These are phyloP conservation scores for Pantala flavescens DNA, from an alignment of 1,140 invertebrate genomes.

Conservation along the genomic window DNA sequence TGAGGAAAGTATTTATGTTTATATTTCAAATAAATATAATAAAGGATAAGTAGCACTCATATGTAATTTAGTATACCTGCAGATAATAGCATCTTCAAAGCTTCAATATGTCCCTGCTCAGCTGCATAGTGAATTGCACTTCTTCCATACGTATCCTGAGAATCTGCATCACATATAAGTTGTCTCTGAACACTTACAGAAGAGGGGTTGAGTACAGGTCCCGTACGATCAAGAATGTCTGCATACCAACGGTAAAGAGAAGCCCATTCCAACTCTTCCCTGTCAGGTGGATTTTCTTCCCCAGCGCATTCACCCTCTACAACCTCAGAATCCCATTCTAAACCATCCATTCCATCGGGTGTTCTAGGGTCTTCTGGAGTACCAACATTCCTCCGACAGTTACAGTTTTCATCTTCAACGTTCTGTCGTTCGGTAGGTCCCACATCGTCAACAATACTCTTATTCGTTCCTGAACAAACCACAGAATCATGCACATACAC, in stretches of 20 bases:
- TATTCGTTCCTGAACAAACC: background rate
- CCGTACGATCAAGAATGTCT: constrained; percentile 41
- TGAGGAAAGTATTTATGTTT: too few species aligned
- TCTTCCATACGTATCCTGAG: constrained; percentile 40
- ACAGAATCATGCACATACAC: constrained; percentile 1
- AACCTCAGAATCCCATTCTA: constrained; percentile 48
- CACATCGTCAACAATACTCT: background rate
- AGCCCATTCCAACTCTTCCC: constrained; percentile 26
- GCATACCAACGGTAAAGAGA: constrained; percentile 38
- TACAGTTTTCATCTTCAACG: constrained; percentile 6
- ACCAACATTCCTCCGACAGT: background rate
- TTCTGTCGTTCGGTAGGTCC: background rate
- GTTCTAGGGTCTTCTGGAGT: constrained; percentile 27
- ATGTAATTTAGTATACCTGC: constrained; percentile 27
- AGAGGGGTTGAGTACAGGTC: constrained; percentile 31
- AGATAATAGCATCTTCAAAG: constrained; percentile 33
- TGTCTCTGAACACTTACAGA: background rate
- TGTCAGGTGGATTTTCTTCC: constrained; percentile 26
- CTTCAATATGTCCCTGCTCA: constrained; percentile 40
- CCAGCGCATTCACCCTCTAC: constrained; percentile 27
- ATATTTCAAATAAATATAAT: too few species aligned
- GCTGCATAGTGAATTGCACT: constrained; percentile 50
- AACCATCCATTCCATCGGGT: constrained; percentile 47
- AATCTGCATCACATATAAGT: constrained; percentile 34
- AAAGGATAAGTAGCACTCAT: too few species aligned